Conservation (phyloP, 2,797 vertebrate species). For the Neoniphon sammara region DNA sequence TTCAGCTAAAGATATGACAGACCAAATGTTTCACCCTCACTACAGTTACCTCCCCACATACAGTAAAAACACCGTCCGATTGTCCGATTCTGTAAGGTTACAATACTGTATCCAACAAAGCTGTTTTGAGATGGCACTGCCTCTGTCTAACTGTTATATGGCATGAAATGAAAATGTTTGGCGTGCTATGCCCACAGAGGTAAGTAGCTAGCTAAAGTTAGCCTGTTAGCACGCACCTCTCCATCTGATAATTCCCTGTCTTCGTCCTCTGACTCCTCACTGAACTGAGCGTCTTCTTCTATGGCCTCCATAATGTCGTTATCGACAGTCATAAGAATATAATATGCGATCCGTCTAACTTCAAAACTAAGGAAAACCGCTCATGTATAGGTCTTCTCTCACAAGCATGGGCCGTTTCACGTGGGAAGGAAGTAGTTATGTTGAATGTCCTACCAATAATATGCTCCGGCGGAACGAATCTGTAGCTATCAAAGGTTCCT, state of each 20-base stretch:
- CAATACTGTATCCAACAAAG: no score
- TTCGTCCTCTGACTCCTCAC: conserved; percentile 78
- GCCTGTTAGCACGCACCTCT: conserved; percentile 71
- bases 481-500: conserved; percentile 36
- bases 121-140: no score
- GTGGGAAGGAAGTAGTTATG: conserved; percentile 63
- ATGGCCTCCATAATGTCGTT: conserved; percentile 63
- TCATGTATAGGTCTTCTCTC: neutral
- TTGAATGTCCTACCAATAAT: neutral
- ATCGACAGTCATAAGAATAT: conserved; percentile 40
- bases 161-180: no score
- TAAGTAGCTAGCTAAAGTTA: conserved; percentile 26
- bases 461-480: conserved; percentile 22
- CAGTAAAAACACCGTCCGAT: no score
- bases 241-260: conserved; percentile 76
- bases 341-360: accelerated
- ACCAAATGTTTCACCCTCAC: no score
- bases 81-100: no score
- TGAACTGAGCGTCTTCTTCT: conserved; percentile 72
- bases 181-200: no score
- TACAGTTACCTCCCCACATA: no score
- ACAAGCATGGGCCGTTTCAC: conserved; percentile 58
- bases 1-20: no score
- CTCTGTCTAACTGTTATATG: no score
- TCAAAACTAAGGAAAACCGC: neutral